Evolutionary conservation across 2,888 invertebrate genomes (phyloP), one percentile per base, ranked within the genome.

Genomic region (Melolontha melolontha): DNA sequence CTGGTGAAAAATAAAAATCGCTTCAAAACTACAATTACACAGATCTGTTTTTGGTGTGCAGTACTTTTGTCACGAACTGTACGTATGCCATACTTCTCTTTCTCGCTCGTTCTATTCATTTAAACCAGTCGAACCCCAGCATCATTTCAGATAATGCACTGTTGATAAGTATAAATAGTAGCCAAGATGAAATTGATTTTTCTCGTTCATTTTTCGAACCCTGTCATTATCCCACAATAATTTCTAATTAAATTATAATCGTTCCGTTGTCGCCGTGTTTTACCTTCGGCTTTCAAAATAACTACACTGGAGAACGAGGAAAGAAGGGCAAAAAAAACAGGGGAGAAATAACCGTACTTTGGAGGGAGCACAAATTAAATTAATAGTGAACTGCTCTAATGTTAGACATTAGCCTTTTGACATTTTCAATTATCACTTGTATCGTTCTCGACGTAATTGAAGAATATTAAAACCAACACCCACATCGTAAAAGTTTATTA

Each of bases 81-180:
- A 40, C 40, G 11, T 39, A 17, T 8, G 16, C 16, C 17, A 14
- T 52, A 14, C 16, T 16, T 11, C 16, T 71, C 73, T 71, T 71
- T 72, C 72, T 69, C 73, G 71, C 74, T 72, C 73, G 70, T 73
- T 68, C 74, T 69, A 72, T 68, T 69, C 69, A 70, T 72, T 71
- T 74, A 71, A 71, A 66, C 70, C 68, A 69, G 72, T 73, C 59
- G 67, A 64, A 71, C 69, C 71, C 14, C 55, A 70, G 70, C 44
- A 47, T 44, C 71, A 70, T 73, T 71, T 69, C 70, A 72, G 74
- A 74, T 75, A 75, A 72, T 74, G 72, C 71, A 72, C 74, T 66
- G 70, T 69, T 70, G 75, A 74, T 75, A 73, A 75, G 72, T 73
- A 72, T 74, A 75, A 74, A 74, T 73, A 72, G 73, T 71, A 70